Conservation (phyloP, 2,888 invertebrate genomes). For the Eristalis tenax region DNA sequence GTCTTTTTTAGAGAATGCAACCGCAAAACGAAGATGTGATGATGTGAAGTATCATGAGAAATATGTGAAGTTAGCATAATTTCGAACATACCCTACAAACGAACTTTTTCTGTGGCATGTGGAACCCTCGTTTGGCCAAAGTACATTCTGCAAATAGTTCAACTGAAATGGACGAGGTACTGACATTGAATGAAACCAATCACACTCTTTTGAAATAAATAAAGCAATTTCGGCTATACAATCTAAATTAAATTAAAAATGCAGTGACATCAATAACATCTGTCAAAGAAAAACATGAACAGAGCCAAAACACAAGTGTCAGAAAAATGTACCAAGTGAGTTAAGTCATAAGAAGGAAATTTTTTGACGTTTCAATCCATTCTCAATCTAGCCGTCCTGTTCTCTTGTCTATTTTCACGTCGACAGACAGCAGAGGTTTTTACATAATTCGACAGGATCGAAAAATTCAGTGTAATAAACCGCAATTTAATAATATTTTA, state of each 20-base stretch:
- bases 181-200: not conserved
- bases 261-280: not conserved
- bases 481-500: constrained; percentile 23
- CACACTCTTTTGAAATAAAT: not conserved
- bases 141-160: not conserved
- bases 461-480: constrained; percentile 63
- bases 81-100: not conserved
- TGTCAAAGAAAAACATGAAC: not conserved
- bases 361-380: constrained; percentile 40
- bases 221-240: not conserved
- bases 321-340: constrained; percentile 22
- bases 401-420: constrained; percentile 60
- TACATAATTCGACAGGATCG: constrained; percentile 67
- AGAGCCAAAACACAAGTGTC: not conserved
- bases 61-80: not conserved
- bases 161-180: not conserved
- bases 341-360: constrained; percentile 5
- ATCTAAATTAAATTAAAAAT: not conserved
- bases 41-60: not conserved
- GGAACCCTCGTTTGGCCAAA: not conserved
- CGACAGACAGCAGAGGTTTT: constrained; percentile 62
- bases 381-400: not conserved
- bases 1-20: not conserved
- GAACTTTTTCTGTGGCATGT: not conserved
- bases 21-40: not conserved